phyloP scores from a whole-genome alignment of 2,797 vertebrate genomes.

The Lerista edwardsae region DNA sequence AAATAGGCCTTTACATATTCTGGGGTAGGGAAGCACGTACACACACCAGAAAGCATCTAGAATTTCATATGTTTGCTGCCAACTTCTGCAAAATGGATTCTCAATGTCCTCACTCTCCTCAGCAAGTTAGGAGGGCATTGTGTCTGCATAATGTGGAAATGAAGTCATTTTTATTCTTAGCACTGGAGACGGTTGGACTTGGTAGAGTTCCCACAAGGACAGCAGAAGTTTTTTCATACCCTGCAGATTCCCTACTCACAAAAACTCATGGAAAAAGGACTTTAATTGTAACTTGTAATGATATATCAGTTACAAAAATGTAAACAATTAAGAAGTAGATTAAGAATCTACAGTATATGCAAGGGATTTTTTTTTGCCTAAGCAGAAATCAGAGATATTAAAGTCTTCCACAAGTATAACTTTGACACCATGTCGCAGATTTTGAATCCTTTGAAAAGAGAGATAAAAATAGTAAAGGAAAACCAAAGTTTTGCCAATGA shows the following conservation, averaged over 20 bases:
- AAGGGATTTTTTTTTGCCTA: not conserved
- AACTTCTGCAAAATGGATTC: constrained; percentile 50
- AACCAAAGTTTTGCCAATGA: not conserved
- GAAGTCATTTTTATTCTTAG: constrained; percentile 66
- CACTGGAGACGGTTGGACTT: constrained; percentile 53
- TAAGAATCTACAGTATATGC: not conserved
- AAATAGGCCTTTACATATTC: constrained; percentile 30
- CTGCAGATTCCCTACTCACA: constrained; percentile 26
- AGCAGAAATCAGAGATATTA: not conserved
- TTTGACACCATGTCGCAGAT: not conserved
- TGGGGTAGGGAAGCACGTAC: too few relatives aligned
- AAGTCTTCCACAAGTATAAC: too few relatives aligned
- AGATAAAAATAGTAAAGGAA: not conserved
- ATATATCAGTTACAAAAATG: not conserved
- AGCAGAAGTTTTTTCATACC: constrained; percentile 64
- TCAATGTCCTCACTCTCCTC: constrained; percentile 26
- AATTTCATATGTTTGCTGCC: constrained; percentile 51
- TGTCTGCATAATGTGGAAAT: constrained; percentile 56
- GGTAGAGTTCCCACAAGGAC: constrained; percentile 35
- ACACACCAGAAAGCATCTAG: constrained; percentile 45
- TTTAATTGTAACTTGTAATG: constrained; percentile 6
- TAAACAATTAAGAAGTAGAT: not conserved
- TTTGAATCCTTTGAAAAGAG: not conserved
- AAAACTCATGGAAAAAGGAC: constrained; percentile 44
- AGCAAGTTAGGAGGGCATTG: constrained; percentile 51